Evolutionary conservation across 2,113 vertebrate species (phyloP).

Genomic region (Sinocyclocheilus maitianheensis): DNA sequence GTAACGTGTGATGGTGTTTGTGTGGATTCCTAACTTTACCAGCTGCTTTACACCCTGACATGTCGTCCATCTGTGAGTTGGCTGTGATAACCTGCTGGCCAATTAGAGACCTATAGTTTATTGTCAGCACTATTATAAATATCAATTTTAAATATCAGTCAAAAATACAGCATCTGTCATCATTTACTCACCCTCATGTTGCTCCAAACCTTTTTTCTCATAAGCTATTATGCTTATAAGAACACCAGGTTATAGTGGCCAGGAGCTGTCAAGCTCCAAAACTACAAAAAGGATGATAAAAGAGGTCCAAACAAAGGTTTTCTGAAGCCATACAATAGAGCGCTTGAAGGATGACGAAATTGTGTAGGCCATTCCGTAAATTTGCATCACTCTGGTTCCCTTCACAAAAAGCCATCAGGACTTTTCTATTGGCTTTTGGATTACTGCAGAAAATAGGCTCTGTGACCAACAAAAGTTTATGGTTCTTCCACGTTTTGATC

Average conservation of each 20-base stretch:
- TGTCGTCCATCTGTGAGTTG: constrained; percentile 10
- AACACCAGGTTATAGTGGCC: background rate
- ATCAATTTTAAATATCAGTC: background rate
- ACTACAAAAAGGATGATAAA: background rate
- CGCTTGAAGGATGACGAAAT: background rate
- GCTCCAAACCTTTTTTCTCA: background rate
- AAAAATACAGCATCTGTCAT: background rate
- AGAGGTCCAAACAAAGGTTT: background rate
- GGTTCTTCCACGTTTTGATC: background rate
- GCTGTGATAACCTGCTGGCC: constrained; percentile 12
- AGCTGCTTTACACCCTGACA: constrained; percentile 43
- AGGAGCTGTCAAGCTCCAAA: background rate
- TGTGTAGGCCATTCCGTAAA: background rate
- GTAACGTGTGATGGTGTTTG: constrained; percentile 23
- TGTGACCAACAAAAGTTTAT: background rate
- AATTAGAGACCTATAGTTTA: background rate
- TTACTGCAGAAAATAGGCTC: background rate
- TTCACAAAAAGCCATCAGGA: background rate
- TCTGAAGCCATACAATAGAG: background rate
- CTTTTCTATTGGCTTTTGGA: background rate
- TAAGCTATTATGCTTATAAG: background rate
- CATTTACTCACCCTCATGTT: background rate
- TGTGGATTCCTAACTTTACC: constrained; percentile 18
- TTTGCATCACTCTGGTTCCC: background rate
- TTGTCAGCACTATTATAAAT: background rate